phyloP scores from a whole-genome alignment of 2,113 vertebrate genomes.

The Todiramphus chloris region DNA sequence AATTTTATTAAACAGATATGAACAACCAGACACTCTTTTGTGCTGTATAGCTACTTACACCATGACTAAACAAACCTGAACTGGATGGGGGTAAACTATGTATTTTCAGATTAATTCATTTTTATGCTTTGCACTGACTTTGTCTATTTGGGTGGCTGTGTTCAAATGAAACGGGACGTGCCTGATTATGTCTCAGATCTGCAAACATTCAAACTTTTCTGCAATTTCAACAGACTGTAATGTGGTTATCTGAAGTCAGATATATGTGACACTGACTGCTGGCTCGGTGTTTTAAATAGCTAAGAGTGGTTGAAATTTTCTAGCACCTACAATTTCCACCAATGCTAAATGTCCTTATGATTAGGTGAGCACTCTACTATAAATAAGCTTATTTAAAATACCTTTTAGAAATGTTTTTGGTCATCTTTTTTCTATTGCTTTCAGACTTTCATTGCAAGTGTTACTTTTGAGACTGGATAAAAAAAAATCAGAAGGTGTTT shows the following conservation, averaged over 20 bases:
- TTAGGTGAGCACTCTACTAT: background rate
- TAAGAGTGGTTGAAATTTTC: background rate
- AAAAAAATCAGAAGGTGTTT: background rate
- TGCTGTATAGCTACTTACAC: background rate
- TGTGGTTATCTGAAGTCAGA: background rate
- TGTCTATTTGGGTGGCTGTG: background rate
- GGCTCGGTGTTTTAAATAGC: background rate
- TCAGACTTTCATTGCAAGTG: background rate
- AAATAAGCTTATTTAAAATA: background rate
- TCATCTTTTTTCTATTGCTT: background rate
- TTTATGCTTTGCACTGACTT: background rate
- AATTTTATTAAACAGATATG: background rate
- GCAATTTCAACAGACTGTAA: background rate
- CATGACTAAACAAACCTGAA: background rate
- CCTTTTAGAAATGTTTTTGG: background rate
- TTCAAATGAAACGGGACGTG: background rate
- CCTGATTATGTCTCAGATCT: background rate
- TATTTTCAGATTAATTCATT: background rate
- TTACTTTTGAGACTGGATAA: background rate
- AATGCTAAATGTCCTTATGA: background rate
- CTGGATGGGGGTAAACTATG: background rate
- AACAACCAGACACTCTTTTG: background rate
- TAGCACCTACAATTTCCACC: background rate
- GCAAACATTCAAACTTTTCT: background rate
- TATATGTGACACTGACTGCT: background rate